Conservation (phyloP, 1,140 invertebrate genomes). For the Calycopis cecrops region DNA sequence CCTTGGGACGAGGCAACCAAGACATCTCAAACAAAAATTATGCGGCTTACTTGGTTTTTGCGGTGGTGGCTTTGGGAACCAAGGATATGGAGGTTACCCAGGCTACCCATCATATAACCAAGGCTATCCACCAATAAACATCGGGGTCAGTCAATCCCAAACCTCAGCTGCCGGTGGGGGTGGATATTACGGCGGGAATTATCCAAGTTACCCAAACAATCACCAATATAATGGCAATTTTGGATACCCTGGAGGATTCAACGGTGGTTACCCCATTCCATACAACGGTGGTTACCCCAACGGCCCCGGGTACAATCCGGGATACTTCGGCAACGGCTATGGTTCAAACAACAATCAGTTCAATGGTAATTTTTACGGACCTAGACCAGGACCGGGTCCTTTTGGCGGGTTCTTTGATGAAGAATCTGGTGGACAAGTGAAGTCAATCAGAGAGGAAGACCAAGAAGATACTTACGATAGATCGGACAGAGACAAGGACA, state of each 20-base stretch:
- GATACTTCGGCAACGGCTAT: background rate
- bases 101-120: constrained; percentile 8
- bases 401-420: background rate
- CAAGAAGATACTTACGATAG: background rate
- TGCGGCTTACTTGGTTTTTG: constrained; percentile 4
- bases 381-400: too few species aligned
- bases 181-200: constrained; percentile 3
- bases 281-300: too few species aligned
- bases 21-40: background rate
- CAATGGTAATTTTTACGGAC: background rate
- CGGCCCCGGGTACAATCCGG: too few species aligned
- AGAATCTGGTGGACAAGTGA: background rate
- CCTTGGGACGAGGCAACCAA: background rate
- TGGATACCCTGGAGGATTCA: background rate
- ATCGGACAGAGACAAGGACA: background rate
- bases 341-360: background rate
- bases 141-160: constrained; percentile 6
- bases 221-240: constrained; percentile 10
- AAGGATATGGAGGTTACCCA: constrained; percentile 4
- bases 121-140: constrained; percentile 10
- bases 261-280: too few species aligned
- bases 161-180: background rate
- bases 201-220: constrained; percentile 10
- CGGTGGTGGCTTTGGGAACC: constrained; percentile 1
- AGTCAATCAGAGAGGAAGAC: background rate